Evolutionary conservation across 2,797 vertebrate species (phyloP), one percentile per base, ranked within the genome.

Genomic region (Pyrrhura leucotis): DNA sequence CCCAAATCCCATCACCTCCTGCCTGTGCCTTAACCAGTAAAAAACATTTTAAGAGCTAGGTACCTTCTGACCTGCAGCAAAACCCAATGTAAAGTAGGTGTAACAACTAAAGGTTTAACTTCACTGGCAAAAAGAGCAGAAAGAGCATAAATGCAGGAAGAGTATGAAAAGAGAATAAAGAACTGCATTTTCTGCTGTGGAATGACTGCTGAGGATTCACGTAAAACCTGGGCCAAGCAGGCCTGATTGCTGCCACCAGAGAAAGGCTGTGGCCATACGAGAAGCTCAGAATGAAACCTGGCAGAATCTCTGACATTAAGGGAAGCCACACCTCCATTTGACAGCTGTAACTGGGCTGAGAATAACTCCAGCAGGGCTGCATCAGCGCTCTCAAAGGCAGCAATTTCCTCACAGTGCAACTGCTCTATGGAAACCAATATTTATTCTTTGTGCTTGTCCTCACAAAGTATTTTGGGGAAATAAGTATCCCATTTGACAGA

Each of bases 221-320:
- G n/a, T 40, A 42, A 85, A 90, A 50, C 21, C 23, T 21, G 20
- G 29, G 29, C 68, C 9, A 85, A 39, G 26, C 37, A 77, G 58
- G 61, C 72, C 66, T 45, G n/a, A 90, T 77, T 67, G 39, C 39
- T 91, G 74, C 56, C 71, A 73, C 85, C 51, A 93, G 68, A 85
- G 69, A 75, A 74, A 81, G 50, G 45, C 73, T 91, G 77, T 95
- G 83, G 77, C 83, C 63, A 40, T 93, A 91, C 76, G 69, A 66
- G 86, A 54, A 91, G 62, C 66, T 65, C n/a, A 85, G 73, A 91
- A 77, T 77, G 77, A 95, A 95, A 93, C 58, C 95, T n/a, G 80
- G 88, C 73, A 96, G 96, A 90, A 95, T 87, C 80, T 90, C 85
- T 95, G 69, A 93, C 92, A 93, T 94, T 86, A 86, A 91, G 85